Evolutionary conservation across 2,797 vertebrate genomes (phyloP), one percentile per base, ranked within the genome.

Genomic region (Darevskia mixta): DNA sequence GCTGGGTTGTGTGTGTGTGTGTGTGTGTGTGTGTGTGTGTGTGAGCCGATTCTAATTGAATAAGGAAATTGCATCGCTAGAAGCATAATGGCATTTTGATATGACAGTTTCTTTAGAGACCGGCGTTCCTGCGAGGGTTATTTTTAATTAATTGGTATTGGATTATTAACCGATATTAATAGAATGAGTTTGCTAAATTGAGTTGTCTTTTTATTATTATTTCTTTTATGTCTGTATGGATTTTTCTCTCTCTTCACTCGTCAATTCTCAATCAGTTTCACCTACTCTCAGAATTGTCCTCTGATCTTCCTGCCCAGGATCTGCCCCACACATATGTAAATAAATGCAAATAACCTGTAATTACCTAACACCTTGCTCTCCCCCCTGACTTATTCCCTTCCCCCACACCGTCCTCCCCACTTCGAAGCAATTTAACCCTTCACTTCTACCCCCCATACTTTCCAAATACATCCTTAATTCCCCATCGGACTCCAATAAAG

Each of bases 121-220:
- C 72, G 67, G 43, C 29, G 41, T 81, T 85, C 32, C 25, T 13
- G 11, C n/a, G 61, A 58, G 41, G 41, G 58, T 66, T 58, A 76
- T 86, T 76, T 81, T 86, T 81, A 75, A 77, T 80, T 64, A 66
- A 81, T 85, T 55, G 15, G 25, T 41, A 75, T 35, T 81, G 10
- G 61, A 76, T 82, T 89, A 80, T 86, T 85, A 86, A 82, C 32
- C 79, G n/a, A 55, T 86, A 80, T 75, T 82, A 80, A 76, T 55
- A 69, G 78, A 81, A 89, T n/a, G 32, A n/a, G 17, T 82, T 82
- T 17, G 41, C 78, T 76, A 67, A 82, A 86, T 15, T 81, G 71
- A 89, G 64, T 58, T 69, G 71, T 41, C 25, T 45, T 41, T 29
- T 71, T 20, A 43, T 13, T 15, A 9, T 2, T 32, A 55, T 18